A percentile compares a stretch with the other conserved stretches of the same genome.
Evolutionary conservation across 1,140 invertebrate species (phyloP).

Genomic region (Aphaenogaster rudis): DNA sequence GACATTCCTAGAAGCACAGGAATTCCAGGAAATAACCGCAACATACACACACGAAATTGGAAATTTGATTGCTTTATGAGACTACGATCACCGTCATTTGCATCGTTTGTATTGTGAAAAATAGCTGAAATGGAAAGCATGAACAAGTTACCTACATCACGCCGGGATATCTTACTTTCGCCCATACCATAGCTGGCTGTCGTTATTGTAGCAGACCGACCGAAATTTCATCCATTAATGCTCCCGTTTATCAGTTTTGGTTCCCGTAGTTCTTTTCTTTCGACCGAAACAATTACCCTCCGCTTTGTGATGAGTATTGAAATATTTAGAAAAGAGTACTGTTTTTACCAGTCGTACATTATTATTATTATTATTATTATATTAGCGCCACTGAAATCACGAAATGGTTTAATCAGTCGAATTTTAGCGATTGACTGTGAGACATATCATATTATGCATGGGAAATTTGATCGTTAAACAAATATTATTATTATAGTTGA

Average conservation of each 20-base stretch:
- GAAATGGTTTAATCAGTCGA: not conserved
- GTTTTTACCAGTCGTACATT: not conserved
- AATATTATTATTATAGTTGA: not conserved
- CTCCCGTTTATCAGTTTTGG: slow-evolving; percentile 31
- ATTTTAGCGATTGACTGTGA: not conserved
- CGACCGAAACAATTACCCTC: slow-evolving; percentile 5
- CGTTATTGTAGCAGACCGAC: slow-evolving; percentile 25
- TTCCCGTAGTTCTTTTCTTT: not conserved
- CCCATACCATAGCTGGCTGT: slow-evolving; percentile 21
- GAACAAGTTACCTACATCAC: slow-evolving; percentile 19
- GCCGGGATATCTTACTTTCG: slow-evolving; percentile 28
- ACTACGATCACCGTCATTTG: not conserved
- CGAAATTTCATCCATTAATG: slow-evolving; percentile 8
- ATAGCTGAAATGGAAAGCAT: slow-evolving; percentile 39
- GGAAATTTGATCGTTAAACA: not conserved
- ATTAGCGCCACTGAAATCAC: slow-evolving; percentile 11
- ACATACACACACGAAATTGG: not conserved
- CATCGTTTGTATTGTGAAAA: slow-evolving; percentile 41
- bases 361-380: not conserved
- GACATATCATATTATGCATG: not conserved
- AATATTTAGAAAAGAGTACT: slow-evolving; percentile 40
- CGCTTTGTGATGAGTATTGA: slow-evolving; percentile 16
- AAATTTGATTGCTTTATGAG: slow-evolving; percentile 10
- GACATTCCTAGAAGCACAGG: slow-evolving; percentile 5
- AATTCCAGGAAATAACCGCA: not conserved